phyloP scores from a whole-genome alignment of 2,797 vertebrate genomes.

The Parotocinclus haroldoi region DNA sequence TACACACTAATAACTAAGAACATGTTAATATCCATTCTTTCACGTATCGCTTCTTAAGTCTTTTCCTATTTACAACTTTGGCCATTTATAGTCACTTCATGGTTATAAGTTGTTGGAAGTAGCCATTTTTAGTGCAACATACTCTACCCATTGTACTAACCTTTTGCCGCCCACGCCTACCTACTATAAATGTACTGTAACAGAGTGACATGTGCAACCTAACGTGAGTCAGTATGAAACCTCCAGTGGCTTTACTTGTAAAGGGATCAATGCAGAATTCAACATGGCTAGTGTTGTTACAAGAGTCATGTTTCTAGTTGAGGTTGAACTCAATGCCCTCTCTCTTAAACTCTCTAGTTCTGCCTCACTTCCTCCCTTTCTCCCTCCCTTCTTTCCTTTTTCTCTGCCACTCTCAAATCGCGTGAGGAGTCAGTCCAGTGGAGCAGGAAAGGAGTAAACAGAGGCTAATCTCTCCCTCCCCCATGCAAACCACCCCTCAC shows the following conservation, averaged over 20 bases:
- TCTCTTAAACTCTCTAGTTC: neutral
- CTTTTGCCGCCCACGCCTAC: too few species aligned
- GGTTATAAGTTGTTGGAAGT: too few species aligned
- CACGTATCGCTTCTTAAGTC: too few species aligned
- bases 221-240: constrained; percentile 3
- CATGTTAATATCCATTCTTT: too few species aligned
- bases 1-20: too few species aligned
- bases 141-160: too few species aligned
- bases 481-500: constrained; percentile 37
- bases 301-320: constrained; percentile 53
- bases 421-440: constrained; percentile 49
- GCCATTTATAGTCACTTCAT: too few species aligned
- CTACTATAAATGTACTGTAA: too few species aligned
- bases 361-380: constrained; percentile 3
- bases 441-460: constrained; percentile 54
- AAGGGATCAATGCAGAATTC: constrained; percentile 53
- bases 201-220: too few species aligned
- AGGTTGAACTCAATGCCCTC: constrained; percentile 47
- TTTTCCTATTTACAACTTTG: too few species aligned
- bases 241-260: constrained; percentile 39
- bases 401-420: constrained; percentile 42
- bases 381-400: neutral
- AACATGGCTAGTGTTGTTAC: constrained; percentile 42
- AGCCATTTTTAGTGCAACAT: too few species aligned
- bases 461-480: constrained; percentile 52